These are phyloP conservation scores for Alauda arvensis DNA, from an alignment of 2,797 vertebrate genomes.

Conservation along the genomic window DNA sequence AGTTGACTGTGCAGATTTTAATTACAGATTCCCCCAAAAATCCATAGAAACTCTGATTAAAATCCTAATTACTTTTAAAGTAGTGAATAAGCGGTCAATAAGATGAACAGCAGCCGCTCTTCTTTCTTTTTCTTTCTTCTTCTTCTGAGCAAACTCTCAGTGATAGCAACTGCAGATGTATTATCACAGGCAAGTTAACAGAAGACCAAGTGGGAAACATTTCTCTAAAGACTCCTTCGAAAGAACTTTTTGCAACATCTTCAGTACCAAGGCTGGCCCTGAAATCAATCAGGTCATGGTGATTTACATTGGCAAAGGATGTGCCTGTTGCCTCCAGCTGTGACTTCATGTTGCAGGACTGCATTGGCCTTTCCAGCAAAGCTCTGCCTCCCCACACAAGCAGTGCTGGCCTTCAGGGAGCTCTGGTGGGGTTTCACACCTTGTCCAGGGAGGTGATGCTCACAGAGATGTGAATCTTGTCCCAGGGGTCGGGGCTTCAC, in stretches of 20 bases:
- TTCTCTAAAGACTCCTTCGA: not conserved
- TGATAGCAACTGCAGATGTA: conserved; percentile 14
- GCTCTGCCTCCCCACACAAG: not conserved
- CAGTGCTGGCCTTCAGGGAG: not conserved
- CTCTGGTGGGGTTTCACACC: not conserved
- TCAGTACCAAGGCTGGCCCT: not conserved
- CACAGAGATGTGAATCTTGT: not conserved
- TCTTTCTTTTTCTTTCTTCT: conserved; percentile 11
- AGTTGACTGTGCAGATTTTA: conserved; percentile 64
- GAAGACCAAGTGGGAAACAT: not conserved
- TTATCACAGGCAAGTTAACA: conserved; percentile 19
- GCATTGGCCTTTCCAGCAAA: not conserved
- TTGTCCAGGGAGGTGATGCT: not conserved
- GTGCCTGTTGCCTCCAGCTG: not conserved
- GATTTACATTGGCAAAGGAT: conserved; percentile 6
- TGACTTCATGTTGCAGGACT: not conserved
- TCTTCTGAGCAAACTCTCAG: not conserved
- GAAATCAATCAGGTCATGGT: not conserved
- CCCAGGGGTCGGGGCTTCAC: not conserved
- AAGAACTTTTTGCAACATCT: not conserved
- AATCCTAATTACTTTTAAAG: conserved; percentile 69
- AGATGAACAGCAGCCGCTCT: conserved; percentile 49
- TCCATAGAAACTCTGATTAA: conserved; percentile 70
- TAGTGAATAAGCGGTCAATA: conserved; percentile 64
- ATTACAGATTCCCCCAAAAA: conserved; percentile 69